phyloP scores from a whole-genome alignment of 2,113 vertebrate species.

The Chrysemys picta region DNA sequence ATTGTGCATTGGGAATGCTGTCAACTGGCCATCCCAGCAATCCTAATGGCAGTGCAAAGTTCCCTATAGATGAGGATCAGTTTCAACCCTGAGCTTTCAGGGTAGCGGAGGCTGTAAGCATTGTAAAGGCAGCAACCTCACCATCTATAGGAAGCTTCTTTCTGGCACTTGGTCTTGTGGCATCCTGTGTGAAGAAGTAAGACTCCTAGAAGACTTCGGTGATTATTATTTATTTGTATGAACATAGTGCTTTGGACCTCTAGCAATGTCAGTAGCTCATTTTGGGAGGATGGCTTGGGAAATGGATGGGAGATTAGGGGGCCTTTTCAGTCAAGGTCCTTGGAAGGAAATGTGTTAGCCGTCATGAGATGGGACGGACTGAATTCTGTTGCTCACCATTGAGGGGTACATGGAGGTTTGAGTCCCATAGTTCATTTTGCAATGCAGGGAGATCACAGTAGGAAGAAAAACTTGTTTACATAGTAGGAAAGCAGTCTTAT shows the following conservation, averaged over 20 bases:
- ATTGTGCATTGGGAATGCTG: not conserved
- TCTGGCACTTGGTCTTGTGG: not conserved
- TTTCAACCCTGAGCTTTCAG: not conserved
- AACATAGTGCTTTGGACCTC: not conserved
- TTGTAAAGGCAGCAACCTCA: not conserved
- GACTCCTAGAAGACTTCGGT: not conserved
- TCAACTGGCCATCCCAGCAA: not conserved
- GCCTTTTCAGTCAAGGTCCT: not conserved
- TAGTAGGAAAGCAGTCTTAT: not conserved
- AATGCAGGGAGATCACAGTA: not conserved
- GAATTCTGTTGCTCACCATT: not conserved
- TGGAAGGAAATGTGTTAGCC: not conserved
- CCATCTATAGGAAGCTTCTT: not conserved
- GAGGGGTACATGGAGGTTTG: not conserved
- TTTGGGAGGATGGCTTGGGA: not conserved
- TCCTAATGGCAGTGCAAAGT: not conserved
- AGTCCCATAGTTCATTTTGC: not conserved
- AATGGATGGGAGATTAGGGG: not conserved
- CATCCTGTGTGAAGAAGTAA: not conserved
- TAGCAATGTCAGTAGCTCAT: not conserved
- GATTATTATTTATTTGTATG: not conserved
- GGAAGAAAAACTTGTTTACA: not conserved
- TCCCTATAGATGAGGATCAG: not conserved
- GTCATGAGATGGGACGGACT: not conserved
- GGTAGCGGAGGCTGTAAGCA: not conserved